phyloP scores from a whole-genome alignment of 2,113 vertebrate species.

The Brienomyrus longianalis region DNA sequence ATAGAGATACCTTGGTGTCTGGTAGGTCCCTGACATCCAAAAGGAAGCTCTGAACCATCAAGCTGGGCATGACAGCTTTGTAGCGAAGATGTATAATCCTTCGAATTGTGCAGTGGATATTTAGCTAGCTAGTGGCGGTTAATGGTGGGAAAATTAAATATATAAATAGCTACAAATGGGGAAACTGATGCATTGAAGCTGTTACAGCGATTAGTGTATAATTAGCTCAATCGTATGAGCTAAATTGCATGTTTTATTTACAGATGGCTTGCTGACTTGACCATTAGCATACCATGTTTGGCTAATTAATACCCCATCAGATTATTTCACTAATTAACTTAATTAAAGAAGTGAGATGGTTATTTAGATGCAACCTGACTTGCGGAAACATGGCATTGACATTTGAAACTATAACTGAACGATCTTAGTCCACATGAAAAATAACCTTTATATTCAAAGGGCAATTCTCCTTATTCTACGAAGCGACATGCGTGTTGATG shows the following conservation, averaged over 20 bases:
- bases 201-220: slow-evolving; percentile 9
- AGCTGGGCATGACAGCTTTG: neutral
- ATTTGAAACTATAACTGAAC: neutral
- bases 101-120: neutral
- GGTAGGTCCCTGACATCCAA: no score
- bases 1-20: neutral
- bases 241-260: neutral
- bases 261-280: neutral
- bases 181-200: neutral
- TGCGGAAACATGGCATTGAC: neutral
- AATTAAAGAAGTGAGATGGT: no score
- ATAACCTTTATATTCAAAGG: neutral
- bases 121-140: slow-evolving; percentile 9
- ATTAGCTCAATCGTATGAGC: neutral
- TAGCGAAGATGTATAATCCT: neutral
- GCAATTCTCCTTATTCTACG: neutral
- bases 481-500: neutral
- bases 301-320: no score
- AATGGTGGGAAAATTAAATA: slow-evolving; percentile 28
- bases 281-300: no score
- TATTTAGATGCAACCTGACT: neutral
- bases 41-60: neutral
- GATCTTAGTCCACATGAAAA: neutral
- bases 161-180: slow-evolving; percentile 20
- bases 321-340: no score